These are phyloP conservation scores for Drosophila equinoxialis DNA, from an alignment of 1,140 invertebrate species.

Conservation along the genomic window DNA sequence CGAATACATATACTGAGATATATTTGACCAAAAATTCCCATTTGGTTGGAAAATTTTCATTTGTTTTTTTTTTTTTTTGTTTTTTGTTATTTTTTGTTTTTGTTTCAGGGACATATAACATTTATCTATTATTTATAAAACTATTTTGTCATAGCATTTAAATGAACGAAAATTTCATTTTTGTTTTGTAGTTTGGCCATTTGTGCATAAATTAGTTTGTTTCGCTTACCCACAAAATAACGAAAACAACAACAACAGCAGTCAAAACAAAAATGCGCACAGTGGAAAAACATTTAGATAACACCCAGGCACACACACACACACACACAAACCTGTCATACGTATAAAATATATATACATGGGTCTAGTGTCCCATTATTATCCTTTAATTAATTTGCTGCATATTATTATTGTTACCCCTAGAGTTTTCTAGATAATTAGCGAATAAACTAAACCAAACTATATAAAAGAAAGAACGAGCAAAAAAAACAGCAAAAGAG, in stretches of 20 bases:
- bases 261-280: conserved; percentile 40
- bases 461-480: not conserved
- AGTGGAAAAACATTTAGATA: conserved; percentile 70
- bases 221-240: conserved; percentile 23
- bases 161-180: conserved; percentile 66
- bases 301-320: conserved; percentile 54
- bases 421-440: conserved; percentile 61
- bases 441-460: conserved; percentile 40
- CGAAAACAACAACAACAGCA: conserved; percentile 3
- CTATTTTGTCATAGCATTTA: conserved; percentile 73
- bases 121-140: conserved; percentile 72
- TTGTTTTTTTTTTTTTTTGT: not conserved
- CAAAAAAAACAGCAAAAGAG: not conserved
- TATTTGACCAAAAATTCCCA: conserved; percentile 19
- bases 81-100: not conserved
- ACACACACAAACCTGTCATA: conserved; percentile 49
- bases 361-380: conserved; percentile 54
- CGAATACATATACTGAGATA: conserved; percentile 12
- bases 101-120: conserved; percentile 26
- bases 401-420: conserved; percentile 58
- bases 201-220: conserved; percentile 70
- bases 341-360: conserved; percentile 12
- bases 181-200: conserved; percentile 51
- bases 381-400: conserved; percentile 77
- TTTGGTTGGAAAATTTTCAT: conserved; percentile 15